Evolutionary conservation across 2,113 vertebrate genomes (phyloP).

Genomic region (Ramphastos sulfuratus): DNA sequence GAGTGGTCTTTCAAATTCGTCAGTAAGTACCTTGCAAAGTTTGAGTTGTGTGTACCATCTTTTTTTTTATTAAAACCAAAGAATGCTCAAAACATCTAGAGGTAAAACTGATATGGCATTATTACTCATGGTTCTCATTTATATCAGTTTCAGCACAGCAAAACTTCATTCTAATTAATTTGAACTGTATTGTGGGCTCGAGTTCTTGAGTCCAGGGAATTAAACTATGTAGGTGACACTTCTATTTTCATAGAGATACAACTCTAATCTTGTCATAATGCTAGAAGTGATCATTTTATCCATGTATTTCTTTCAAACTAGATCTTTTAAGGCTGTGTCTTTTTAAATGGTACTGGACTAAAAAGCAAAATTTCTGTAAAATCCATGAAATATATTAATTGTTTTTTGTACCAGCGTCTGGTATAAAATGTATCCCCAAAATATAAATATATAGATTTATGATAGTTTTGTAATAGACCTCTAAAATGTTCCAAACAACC

Average conservation of each 20-base stretch:
- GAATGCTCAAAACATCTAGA: background rate
- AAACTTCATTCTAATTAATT: background rate
- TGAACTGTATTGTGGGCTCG: background rate
- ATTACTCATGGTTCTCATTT: background rate
- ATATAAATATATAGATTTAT: background rate
- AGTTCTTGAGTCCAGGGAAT: background rate
- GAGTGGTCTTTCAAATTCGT: background rate
- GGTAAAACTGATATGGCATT: background rate
- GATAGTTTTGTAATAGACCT: background rate
- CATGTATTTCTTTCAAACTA: background rate
- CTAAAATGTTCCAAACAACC: background rate
- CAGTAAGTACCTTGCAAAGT: background rate
- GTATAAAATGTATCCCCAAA: background rate
- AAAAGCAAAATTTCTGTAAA: background rate
- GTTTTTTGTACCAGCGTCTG: background rate
- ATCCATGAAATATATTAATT: fast-evolving
- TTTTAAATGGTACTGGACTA: background rate
- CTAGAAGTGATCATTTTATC: background rate
- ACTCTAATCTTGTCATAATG: background rate
- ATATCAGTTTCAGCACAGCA: background rate
- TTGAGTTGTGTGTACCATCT: background rate
- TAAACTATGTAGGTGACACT: background rate
- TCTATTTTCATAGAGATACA: background rate
- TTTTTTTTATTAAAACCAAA: background rate
- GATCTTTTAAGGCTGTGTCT: background rate